These are phyloP conservation scores for Stictonetta naevosa DNA, from an alignment of 2,113 vertebrate genomes.

Conservation along the genomic window DNA sequence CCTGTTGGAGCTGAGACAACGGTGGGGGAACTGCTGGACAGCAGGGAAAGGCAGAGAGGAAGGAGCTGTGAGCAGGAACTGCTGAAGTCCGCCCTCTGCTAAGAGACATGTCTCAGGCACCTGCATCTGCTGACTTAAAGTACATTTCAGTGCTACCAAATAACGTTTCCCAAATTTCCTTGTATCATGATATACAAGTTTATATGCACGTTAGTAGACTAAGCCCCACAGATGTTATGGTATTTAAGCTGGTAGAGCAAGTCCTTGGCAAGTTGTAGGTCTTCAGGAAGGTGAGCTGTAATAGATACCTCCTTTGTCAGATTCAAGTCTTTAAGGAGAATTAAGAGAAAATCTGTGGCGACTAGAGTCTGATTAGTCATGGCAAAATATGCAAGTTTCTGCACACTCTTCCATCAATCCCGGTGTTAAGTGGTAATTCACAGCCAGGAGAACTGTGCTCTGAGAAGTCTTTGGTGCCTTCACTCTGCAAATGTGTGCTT, in stretches of 20 bases:
- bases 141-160: not conserved
- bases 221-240: not conserved
- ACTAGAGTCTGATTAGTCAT: conserved; percentile 31
- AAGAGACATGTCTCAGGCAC: fast-evolving
- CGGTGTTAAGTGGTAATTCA: conserved; percentile 54
- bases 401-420: not conserved
- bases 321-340: not conserved
- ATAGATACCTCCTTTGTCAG: not conserved
- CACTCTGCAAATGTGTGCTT: not conserved
- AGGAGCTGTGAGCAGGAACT: not conserved
- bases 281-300: not conserved
- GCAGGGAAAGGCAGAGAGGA: not conserved
- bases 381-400: conserved; percentile 40
- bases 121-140: not conserved
- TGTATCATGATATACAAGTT: fast-evolving
- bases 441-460: conserved; percentile 8
- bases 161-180: not conserved
- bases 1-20: not conserved
- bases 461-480: not conserved
- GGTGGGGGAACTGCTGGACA: not conserved
- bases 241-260: not conserved
- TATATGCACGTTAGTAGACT: not conserved
- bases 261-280: not conserved
- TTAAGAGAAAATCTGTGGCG: conserved; percentile 2
- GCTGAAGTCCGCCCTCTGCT: not conserved